phyloP scores from a whole-genome alignment of 2,797 vertebrate genomes.

The Acipenser ruthenus region DNA sequence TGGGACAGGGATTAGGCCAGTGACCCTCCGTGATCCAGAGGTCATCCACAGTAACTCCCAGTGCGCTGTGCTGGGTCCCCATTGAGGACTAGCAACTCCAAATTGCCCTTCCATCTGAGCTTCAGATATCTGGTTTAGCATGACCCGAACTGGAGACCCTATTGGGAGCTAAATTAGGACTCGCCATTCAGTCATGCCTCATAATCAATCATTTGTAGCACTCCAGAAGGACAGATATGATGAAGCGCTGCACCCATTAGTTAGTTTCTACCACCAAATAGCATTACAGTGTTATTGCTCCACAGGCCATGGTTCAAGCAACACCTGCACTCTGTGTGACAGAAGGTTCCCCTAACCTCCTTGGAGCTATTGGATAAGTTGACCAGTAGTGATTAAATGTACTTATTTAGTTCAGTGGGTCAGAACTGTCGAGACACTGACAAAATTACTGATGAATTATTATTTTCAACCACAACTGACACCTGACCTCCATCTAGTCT shows the following conservation, averaged over 20 bases:
- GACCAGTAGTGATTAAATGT: conserved; percentile 50
- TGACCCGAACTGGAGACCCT: neutral
- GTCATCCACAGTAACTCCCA: neutral
- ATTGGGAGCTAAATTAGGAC: conserved; percentile 1
- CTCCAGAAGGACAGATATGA: neutral
- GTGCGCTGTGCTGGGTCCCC: neutral
- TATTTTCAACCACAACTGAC: conserved; percentile 52
- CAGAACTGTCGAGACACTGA: conserved; percentile 43
- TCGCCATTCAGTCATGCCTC: neutral
- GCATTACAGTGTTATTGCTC: conserved; percentile 9
- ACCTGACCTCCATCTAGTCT: conserved; percentile 39
- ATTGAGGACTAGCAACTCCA: neutral
- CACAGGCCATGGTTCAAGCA: conserved; percentile 24
- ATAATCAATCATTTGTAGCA: conserved; percentile 8
- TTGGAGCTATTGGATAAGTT: conserved; percentile 44
- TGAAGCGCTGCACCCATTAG: neutral
- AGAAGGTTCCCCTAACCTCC: conserved; percentile 27
- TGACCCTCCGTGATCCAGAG: neutral
- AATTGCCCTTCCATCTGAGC: neutral
- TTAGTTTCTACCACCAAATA: neutral
- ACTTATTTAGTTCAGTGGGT: conserved; percentile 62
- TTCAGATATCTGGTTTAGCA: neutral
- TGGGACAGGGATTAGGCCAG: neutral
- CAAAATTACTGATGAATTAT: conserved; percentile 63
- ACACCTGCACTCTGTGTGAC: conserved; percentile 32